phyloP scores from a whole-genome alignment of 2,797 vertebrate species.

The Malacoraja senta region DNA sequence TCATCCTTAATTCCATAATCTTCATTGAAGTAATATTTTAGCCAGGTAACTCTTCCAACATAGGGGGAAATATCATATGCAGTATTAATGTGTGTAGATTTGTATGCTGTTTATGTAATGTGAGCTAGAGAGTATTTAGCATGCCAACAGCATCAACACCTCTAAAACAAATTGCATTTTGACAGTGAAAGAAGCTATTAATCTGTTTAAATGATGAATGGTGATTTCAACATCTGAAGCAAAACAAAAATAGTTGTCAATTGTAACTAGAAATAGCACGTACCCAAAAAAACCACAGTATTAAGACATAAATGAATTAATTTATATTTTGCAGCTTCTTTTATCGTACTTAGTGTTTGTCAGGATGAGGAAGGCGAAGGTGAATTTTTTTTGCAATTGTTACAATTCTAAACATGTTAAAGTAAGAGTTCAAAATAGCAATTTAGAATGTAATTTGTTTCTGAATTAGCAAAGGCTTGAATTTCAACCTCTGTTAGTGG shows the following conservation, averaged over 20 bases:
- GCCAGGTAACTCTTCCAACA: neutral
- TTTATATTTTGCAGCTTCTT: neutral
- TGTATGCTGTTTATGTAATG: neutral
- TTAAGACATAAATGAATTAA: neutral
- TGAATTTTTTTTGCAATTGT: neutral
- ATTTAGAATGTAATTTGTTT: neutral
- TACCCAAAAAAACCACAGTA: neutral
- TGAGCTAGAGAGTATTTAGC: neutral
- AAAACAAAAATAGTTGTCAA: neutral
- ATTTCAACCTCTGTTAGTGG: no score
- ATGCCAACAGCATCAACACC: neutral
- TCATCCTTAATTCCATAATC: neutral
- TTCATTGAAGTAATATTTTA: neutral
- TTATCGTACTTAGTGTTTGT: neutral
- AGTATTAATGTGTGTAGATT: neutral
- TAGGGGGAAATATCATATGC: neutral
- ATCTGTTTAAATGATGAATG: neutral
- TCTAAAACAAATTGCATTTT: conserved; percentile 15
- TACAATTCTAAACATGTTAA: neutral
- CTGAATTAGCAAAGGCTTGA: neutral
- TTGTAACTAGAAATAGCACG: neutral
- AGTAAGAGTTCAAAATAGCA: neutral
- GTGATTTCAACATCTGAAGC: neutral
- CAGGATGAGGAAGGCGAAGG: neutral
- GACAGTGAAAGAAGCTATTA: neutral